Conservation (phyloP, 2,888 invertebrate species). For the Fissipunctia ypsillon region DNA sequence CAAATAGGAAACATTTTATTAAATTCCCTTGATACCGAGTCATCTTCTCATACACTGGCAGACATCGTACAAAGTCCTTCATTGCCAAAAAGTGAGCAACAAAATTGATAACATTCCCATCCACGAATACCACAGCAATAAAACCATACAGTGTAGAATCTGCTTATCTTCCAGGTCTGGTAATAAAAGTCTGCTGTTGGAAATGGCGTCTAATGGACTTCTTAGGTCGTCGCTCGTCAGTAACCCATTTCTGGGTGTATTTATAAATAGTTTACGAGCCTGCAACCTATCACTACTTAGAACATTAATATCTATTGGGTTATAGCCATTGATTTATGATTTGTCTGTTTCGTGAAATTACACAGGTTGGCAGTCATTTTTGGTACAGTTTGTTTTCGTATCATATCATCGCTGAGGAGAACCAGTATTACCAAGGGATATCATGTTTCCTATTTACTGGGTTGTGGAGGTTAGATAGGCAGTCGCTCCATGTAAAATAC, state of each 20-base stretch:
- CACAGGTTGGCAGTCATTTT: slow-evolving; percentile 8
- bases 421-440: not conserved
- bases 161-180: slow-evolving; percentile 60
- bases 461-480: not conserved
- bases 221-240: slow-evolving; percentile 62
- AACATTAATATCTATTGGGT: slow-evolving; percentile 49
- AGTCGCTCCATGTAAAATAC: not conserved
- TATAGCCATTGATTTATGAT: slow-evolving; percentile 36
- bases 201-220: slow-evolving; percentile 65
- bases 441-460: not conserved
- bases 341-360: slow-evolving; percentile 5
- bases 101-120: not conserved
- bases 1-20: not conserved
- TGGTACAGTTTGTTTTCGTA: not conserved
- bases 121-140: slow-evolving; percentile 15
- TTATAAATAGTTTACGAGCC: slow-evolving; percentile 67
- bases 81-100: slow-evolving; percentile 19
- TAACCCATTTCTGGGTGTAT: slow-evolving; percentile 67
- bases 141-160: slow-evolving; percentile 56
- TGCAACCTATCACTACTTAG: slow-evolving; percentile 53
- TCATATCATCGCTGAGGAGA: not conserved
- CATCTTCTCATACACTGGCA: not conserved
- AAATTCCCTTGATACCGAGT: not conserved
- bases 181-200: slow-evolving; percentile 61
- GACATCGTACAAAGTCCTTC: not conserved